phyloP scores from a whole-genome alignment of 2,113 vertebrate genomes.

The Mesitornis unicolor region DNA sequence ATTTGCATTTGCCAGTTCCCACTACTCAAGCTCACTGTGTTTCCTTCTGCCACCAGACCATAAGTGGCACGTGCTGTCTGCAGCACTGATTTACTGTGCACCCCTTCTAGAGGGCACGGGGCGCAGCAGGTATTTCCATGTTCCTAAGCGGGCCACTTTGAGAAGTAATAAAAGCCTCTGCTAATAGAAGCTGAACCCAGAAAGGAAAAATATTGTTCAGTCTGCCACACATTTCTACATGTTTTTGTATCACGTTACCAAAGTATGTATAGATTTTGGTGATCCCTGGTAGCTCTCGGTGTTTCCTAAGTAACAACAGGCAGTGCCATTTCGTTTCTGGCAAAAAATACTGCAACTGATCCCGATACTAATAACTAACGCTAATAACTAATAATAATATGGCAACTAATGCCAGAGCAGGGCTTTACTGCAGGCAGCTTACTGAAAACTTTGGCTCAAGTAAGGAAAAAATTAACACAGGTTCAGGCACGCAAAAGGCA shows the following conservation, averaged over 20 bases:
- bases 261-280: not conserved
- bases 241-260: not conserved
- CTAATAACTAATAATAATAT: not conserved
- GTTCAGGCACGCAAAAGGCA: not conserved
- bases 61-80: not conserved
- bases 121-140: not conserved
- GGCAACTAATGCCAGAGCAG: not conserved
- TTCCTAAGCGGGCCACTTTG: not conserved
- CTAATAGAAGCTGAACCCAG: not conserved
- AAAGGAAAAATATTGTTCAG: not conserved
- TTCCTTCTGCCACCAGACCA: not conserved
- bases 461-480: not conserved
- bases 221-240: not conserved
- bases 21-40: not conserved
- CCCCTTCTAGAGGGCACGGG: fast-evolving
- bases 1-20: not conserved
- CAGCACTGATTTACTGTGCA: not conserved
- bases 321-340: not conserved
- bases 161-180: not conserved
- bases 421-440: not conserved
- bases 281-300: not conserved
- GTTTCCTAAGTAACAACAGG: not conserved
- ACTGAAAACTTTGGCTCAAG: not conserved
- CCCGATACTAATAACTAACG: not conserved
- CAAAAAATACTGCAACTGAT: not conserved